Base-by-base conservation (phyloP, 1,140 invertebrate genomes). In the Diprion similis region DNA sequence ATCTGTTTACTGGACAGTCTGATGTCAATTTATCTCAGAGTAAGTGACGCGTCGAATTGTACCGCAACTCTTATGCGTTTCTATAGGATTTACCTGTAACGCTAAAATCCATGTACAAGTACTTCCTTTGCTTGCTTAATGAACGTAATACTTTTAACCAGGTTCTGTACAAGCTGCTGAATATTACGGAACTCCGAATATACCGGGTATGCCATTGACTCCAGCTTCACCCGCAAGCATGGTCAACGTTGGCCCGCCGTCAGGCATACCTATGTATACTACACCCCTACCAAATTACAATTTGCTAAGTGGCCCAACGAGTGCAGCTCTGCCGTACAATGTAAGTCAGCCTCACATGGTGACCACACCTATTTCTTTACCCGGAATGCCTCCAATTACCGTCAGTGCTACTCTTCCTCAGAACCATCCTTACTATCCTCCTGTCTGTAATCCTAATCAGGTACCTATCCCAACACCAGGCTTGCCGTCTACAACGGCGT, bases 351-450 rank as follows among this genome's bases (percentile, higher is more conserved):
- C 84, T 37, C 83, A 86, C 13, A 74, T 90, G 17, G 88, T 92
- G 0, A 92, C 93, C 37, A 94, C 93, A 1, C 93, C 94, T 0
- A 91, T 95, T n/a, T 91, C 91, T 48, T 85, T 95, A 73, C 94
- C 93, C 19, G 94, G 94, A 15, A 94, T 95, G 93, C 94, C 94
- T 19, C 93, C 94, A 8, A 93, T 95, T 74, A 95, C 93, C n/a
- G 93, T 95, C 1, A 94, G 92, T 82, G 92, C 93, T 18, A 92
- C 92, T 47, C 80, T 95, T 73, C 92, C 92, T 6, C 87, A 87
- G 76, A 84, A 78, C 59, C 71, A 85, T 8, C 45, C 82, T 18
- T 85, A 83, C 48, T 86, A 84, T 73, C 69, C 84, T 10, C 75
- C 83, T 18, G 69, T 80, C 48, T 48, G 80, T 45, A 81, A 84